Evolutionary conservation across 2,888 invertebrate genomes (phyloP).

Genomic region (Drosophila nr. perissopoda): DNA sequence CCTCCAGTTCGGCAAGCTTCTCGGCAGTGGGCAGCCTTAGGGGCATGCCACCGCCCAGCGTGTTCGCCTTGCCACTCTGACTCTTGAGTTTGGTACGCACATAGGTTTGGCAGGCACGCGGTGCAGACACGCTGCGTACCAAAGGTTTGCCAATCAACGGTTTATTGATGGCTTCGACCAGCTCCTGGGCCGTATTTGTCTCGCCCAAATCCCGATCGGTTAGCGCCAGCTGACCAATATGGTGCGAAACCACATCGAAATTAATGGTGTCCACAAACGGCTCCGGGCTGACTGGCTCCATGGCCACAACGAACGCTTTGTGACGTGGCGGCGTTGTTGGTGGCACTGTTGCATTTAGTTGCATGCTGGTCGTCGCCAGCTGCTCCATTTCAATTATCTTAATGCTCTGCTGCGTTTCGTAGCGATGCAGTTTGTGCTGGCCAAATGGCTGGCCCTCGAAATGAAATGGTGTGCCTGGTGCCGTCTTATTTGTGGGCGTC

Average conservation of each 20-base stretch:
- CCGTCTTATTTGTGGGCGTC: constrained; percentile 79
- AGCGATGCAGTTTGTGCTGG: constrained; percentile 61
- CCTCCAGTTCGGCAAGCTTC: constrained; percentile 78
- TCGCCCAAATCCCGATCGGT: constrained; percentile 50
- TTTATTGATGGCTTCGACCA: constrained; percentile 76
- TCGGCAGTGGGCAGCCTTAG: constrained; percentile 77
- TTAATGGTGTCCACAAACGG: constrained; percentile 73
- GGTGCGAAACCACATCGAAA: constrained; percentile 70
- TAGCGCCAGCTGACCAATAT: constrained; percentile 66
- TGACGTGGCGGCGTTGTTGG: constrained; percentile 32
- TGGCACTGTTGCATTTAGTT: constrained; percentile 39
- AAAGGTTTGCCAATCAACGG: constrained; percentile 78
- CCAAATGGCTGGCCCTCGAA: constrained; percentile 68
- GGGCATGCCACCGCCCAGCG: constrained; percentile 74
- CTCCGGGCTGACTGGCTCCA: constrained; percentile 68
- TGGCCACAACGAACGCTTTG: constrained; percentile 74
- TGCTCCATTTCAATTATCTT: constrained; percentile 74
- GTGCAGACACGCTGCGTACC: constrained; percentile 74
- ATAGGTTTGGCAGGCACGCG: constrained; percentile 79
- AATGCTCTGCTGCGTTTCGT: constrained; percentile 65
- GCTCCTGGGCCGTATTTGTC: constrained; percentile 23
- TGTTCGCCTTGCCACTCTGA: constrained; percentile 71
- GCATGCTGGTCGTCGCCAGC: constrained; percentile 60
- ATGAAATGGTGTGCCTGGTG: constrained; percentile 68
- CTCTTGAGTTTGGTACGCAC: constrained; percentile 80